A percentile compares a stretch with the other conserved stretches of the same genome.
Evolutionary conservation across 2,888 invertebrate species (phyloP).

Genomic region (Halocaridina rubra): DNA sequence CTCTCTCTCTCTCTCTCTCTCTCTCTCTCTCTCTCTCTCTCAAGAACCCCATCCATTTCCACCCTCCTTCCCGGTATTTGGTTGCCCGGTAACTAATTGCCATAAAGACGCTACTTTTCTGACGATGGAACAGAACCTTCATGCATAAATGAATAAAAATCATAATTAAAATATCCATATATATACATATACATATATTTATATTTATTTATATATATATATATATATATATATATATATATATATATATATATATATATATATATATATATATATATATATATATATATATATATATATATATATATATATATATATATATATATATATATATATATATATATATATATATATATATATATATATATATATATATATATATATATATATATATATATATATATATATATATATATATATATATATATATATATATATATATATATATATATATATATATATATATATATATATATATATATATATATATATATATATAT

Average conservation of each 20-base stretch:
- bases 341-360: too few species aligned
- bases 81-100: neutral
- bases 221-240: too few species aligned
- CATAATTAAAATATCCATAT: neutral
- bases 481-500: neutral
- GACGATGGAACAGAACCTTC: neutral
- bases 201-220: too few species aligned
- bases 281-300: too few species aligned
- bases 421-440: too few species aligned
- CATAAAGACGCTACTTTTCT: neutral
- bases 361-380: neutral
- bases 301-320: too few species aligned
- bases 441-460: neutral
- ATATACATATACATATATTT: neutral
- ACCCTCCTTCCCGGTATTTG: neutral
- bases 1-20: neutral
- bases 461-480: neutral
- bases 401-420: too few species aligned
- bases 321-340: too few species aligned
- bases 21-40: neutral
- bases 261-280: too few species aligned
- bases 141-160: neutral
- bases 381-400: too few species aligned
- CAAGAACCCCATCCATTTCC: neutral
- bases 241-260: too few species aligned